Percentiles rank a stretch among this genome's conserved stretches.
phyloP scores from a whole-genome alignment of 2,888 invertebrate genomes.

The Tipula helvola region DNA sequence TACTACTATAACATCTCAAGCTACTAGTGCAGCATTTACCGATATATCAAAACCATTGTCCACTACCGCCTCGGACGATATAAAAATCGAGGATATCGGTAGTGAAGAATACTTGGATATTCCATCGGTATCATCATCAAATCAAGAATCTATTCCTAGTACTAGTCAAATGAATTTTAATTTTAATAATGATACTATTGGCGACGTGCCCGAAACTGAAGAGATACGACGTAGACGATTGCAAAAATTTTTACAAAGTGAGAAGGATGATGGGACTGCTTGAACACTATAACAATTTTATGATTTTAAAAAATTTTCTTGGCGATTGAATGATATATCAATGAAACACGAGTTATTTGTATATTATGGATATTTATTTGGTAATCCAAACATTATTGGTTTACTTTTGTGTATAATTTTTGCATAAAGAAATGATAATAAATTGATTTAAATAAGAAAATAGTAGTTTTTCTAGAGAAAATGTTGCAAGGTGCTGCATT shows the following conservation, averaged over 20 bases:
- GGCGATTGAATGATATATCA: not conserved
- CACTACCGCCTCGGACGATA: not conserved
- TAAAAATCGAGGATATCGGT: conserved; percentile 31
- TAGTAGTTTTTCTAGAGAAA: not conserved
- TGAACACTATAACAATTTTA: not conserved
- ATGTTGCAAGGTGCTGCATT: not conserved
- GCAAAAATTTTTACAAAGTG: conserved; percentile 47
- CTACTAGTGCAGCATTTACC: conserved; percentile 14
- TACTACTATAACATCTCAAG: conserved; percentile 19
- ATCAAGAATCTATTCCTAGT: conserved; percentile 14
- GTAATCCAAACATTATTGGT: not conserved
- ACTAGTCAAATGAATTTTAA: conserved; percentile 16
- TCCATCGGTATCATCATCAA: conserved; percentile 4
- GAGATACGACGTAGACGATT: conserved; percentile 65
- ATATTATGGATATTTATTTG: not conserved
- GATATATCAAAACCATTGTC: conserved; percentile 5
- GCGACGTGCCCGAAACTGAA: conserved; percentile 39
- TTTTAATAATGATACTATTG: conserved; percentile 16
- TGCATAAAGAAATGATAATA: not conserved
- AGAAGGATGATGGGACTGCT: not conserved
- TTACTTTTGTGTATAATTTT: not conserved
- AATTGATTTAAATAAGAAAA: not conserved
- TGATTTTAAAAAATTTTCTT: not conserved
- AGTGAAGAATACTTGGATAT: conserved; percentile 26
- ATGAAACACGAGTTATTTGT: not conserved